A percentile compares a stretch with the other conserved stretches of the same genome.
These are phyloP conservation scores for Phaedon cochleariae DNA, from an alignment of 2,888 invertebrate genomes.

Conservation along the genomic window DNA sequence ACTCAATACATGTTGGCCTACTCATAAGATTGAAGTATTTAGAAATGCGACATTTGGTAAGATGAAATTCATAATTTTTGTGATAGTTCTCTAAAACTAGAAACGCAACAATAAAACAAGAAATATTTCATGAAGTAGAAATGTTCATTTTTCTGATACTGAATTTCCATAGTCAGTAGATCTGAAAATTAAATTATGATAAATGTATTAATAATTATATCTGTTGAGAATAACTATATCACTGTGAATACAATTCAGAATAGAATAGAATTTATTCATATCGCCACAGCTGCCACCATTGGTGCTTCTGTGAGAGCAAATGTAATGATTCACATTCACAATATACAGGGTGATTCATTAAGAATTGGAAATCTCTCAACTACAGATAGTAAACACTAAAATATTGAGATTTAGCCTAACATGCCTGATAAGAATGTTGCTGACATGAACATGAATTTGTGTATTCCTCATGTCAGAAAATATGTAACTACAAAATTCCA, in stretches of 20 bases:
- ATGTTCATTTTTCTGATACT: slow-evolving; percentile 1
- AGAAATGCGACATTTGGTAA: slow-evolving; percentile 21
- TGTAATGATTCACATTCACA: no score
- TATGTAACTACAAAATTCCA: no score
- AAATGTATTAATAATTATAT: background rate
- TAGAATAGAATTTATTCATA: no score
- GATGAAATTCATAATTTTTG: background rate
- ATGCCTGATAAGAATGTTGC: no score
- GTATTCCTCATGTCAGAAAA: background rate
- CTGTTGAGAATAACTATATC: no score
- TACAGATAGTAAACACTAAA: no score
- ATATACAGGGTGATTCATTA: no score
- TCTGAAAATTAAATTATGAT: slow-evolving; percentile 11
- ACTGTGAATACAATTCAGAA: background rate
- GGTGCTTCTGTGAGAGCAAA: no score
- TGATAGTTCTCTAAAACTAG: background rate
- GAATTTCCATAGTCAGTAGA: slow-evolving; percentile 5
- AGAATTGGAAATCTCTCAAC: no score
- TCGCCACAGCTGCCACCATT: background rate
- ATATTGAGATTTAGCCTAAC: no score
- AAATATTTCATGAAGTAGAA: slow-evolving; percentile 3
- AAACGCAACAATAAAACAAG: background rate
- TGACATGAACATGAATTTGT: no score
- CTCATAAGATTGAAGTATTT: slow-evolving; percentile 10
- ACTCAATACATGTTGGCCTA: slow-evolving; percentile 6